Evolutionary conservation across 2,797 vertebrate genomes (phyloP).

Genomic region (Onychomys leucogaster): DNA sequence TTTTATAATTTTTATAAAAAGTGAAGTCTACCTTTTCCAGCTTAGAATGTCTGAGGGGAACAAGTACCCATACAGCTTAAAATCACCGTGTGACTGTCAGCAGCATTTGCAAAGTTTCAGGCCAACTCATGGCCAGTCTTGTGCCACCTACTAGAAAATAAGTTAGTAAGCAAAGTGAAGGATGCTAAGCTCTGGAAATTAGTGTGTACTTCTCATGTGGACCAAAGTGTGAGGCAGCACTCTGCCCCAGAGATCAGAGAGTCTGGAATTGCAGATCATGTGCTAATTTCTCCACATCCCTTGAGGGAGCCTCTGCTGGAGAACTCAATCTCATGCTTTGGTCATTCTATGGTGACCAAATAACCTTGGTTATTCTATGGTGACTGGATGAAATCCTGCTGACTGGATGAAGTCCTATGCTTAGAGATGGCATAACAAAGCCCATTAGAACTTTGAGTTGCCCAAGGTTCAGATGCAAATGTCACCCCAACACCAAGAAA

Average conservation of each 20-base stretch:
- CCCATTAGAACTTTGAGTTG: background rate
- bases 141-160: background rate
- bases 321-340: background rate
- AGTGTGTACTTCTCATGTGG: no score
- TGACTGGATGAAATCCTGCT: background rate
- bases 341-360: background rate
- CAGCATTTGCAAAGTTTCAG: constrained; percentile 7
- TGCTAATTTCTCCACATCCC: background rate
- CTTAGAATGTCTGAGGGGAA: background rate
- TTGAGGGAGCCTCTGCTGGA: background rate
- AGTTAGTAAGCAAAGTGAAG: constrained; percentile 52
- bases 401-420: background rate
- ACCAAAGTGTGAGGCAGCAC: background rate
- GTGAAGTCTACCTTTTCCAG: constrained; percentile 72
- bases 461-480: background rate
- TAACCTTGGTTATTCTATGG: background rate
- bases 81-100: constrained; percentile 34
- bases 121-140: background rate
- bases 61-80: constrained; percentile 23
- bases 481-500: background rate
- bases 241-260: background rate
- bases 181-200: background rate
- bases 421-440: background rate
- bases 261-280: background rate
- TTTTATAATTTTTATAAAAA: constrained; percentile 78